Base-by-base conservation (phyloP, 2,797 vertebrate species). In the Gallirallus australis region DNA sequence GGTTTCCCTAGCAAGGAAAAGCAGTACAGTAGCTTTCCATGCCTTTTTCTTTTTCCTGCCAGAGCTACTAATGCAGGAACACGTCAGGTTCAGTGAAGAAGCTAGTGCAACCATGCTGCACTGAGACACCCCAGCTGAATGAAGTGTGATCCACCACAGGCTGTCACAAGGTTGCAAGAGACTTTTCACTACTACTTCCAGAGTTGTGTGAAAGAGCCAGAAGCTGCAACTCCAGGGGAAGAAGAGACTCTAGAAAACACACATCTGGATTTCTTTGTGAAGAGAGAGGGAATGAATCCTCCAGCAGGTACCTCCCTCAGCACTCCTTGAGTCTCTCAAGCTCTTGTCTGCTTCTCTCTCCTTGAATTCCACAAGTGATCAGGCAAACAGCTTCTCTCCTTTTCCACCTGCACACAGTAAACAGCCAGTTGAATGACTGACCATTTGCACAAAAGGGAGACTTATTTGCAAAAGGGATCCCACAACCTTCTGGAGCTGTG, bases 81-180 rank as follows among this genome's bases (percentile, higher is more conserved):
- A 25, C 0, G 0, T 12, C 16, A n/a, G 69, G 12, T 7, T 20
- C 50, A 79, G 59, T 3, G 11, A 81, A 54, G 1, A 28, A 63
- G 59, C 56, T 15, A 77, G 21, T 48, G 77, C 81, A 27, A 11
- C 6, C 3, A 2, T 33, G n/a, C 35, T 77, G 60, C 42, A 69
- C 1, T 3, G 6, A 86, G 37, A 75, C 30, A 70, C 1, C 28
- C 4, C 27, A 39, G 50, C 16, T 73, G 48, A 54, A 56, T 68
- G 53, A 54, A 56, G 31, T 4, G 12, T 28, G 30, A 79, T 23
- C 56, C 31, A 72, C 25, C 23, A 59, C 40, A 70, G 37, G 48
- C 64, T 66, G 33, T 15, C 57, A 59, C 11, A 82, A 52, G 42
- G 25, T 11, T 92, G 45, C 45, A 60, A 72, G 17, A 52, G 39